phyloP scores from a whole-genome alignment of 2,113 vertebrate species.

The Hemiprocne comata region DNA sequence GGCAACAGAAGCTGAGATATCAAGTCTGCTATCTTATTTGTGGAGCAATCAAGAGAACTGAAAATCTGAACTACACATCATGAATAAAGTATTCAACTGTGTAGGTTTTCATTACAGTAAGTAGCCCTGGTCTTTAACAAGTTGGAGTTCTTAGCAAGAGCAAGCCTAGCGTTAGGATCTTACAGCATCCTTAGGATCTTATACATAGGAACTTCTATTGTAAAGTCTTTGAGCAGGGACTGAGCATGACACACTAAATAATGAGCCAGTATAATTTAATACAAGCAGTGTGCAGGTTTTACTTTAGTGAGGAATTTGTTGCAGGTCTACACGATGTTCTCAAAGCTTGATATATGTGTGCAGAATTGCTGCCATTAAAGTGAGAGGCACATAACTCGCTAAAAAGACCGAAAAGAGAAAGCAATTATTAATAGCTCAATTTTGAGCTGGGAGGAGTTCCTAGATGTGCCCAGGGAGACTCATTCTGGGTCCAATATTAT shows the following conservation, averaged over 20 bases:
- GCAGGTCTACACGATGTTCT: neutral
- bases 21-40: neutral
- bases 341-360: neutral
- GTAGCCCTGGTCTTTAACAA: neutral
- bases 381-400: slow-evolving; percentile 35
- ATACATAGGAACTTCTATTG: neutral
- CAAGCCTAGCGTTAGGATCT: neutral
- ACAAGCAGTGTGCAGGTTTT: neutral
- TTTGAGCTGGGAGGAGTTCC: slow-evolving; percentile 41
- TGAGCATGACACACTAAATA: neutral
- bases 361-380: slow-evolving; percentile 27
- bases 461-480: slow-evolving; percentile 38
- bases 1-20: neutral
- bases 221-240: neutral
- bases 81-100: neutral
- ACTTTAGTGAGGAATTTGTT: slow-evolving; percentile 6
- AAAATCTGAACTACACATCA: neutral
- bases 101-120: neutral
- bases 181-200: neutral
- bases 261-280: neutral
- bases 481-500: slow-evolving; percentile 10
- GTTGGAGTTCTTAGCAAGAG: neutral
- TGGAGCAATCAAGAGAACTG: neutral
- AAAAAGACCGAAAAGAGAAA: slow-evolving; percentile 48
- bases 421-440: slow-evolving; percentile 61